Percentiles rank a stretch among this genome's conserved stretches.
phyloP scores from a whole-genome alignment of 2,888 invertebrate species.

The Drosophila mimica region DNA sequence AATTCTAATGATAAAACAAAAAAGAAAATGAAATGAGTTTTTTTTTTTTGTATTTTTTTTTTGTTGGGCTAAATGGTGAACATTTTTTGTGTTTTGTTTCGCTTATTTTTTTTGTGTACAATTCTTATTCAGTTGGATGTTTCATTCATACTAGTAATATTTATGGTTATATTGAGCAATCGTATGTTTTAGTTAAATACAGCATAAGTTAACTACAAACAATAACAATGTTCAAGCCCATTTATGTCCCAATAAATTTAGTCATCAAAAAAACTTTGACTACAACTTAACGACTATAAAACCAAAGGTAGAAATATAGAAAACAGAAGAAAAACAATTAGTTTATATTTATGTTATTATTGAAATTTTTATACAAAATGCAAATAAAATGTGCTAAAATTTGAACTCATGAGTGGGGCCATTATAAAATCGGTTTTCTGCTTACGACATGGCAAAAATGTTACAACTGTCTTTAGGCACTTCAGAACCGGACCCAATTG shows the following conservation, averaged over 20 bases:
- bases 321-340: constrained; percentile 31
- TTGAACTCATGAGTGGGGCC: constrained; percentile 75
- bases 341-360: constrained; percentile 23
- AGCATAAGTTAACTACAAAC: constrained; percentile 74
- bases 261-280: constrained; percentile 81
- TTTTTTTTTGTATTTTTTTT: constrained; percentile 46
- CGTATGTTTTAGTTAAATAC: constrained; percentile 63
- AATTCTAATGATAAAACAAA: constrained; percentile 25
- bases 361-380: constrained; percentile 52
- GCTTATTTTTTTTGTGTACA: constrained; percentile 48
- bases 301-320: constrained; percentile 31
- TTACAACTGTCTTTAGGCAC: constrained; percentile 70
- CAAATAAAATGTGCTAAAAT: constrained; percentile 68
- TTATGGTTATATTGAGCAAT: constrained; percentile 57
- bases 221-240: constrained; percentile 82
- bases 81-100: constrained; percentile 50
- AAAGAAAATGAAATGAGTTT: constrained; percentile 66
- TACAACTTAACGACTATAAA: constrained; percentile 63
- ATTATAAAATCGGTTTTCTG: constrained; percentile 81
- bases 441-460: constrained; percentile 67
- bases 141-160: constrained; percentile 49
- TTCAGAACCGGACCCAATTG: constrained; percentile 77
- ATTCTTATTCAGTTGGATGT: constrained; percentile 52
- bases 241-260: constrained; percentile 84
- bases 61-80: constrained; percentile 79